Base-by-base conservation (phyloP, 2,888 invertebrate species). In the Caenorhabditis japonica region DNA sequence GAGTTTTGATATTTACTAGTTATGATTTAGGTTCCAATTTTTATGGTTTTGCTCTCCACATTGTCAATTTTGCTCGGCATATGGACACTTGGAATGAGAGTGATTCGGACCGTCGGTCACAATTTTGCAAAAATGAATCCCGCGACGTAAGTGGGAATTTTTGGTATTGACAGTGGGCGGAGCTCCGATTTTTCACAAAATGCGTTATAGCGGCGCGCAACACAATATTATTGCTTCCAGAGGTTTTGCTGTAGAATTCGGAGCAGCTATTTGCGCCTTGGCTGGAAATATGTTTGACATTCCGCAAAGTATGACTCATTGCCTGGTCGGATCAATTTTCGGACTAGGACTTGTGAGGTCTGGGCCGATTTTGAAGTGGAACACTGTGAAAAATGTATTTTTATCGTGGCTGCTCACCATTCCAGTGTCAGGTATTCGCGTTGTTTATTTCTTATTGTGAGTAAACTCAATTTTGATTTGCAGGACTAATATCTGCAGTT, bases 241-340 rank as follows among this genome's bases (percentile, higher is more conserved):
- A 75, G 95, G 95, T 43, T 95, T 96, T 88, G 94, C 94, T 39
- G 95, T 96, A 88, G 95, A 96, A 90, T 91, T 99, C 83, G 97
- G 97, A 36, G 93, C 97, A 23, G 97, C 97, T 44, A 91, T 95
- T 83, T 97, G 97, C 43, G 97, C 97, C 75, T 91, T 97, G 87
- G 90, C 95, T 83, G 97, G 97, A 43, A 95, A 95, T 88, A 97
- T 97, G 90, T 92, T 93, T 80, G 97, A 97, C 13, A 91, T 97
- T 84, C 97, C 97, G 23, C 94, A 99, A 84, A 95, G 94, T 81
- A 97, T 97, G 15, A 97, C 97, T 1, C 97, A 97, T 89, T 97
- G 97, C 89, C 96, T 97, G 90, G 97, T 97, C 13, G 73, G 66
- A 25, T 73, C 73, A 25, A 68, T 73, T 25, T 60, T 73, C 56